phyloP scores from a whole-genome alignment of 53 echinoderm and acorn worm species.

The Luidia sarsii region DNA sequence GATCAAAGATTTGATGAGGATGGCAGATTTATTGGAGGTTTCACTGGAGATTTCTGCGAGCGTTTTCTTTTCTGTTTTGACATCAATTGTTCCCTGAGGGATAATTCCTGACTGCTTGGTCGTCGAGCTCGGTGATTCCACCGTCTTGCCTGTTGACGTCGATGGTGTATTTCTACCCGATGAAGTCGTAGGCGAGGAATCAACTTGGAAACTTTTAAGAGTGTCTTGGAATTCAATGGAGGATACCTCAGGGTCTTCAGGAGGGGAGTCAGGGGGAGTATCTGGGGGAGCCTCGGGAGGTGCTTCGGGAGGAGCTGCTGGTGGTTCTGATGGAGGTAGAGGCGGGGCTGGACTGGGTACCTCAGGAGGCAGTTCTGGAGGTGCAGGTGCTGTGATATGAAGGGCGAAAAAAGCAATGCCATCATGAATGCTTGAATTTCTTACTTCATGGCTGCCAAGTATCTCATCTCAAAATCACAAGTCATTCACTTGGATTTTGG shows the following conservation, averaged over 20 bases:
- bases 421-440: too few species aligned
- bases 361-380: constrained; percentile 39
- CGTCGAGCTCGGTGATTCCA: background rate
- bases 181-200: constrained; percentile 14
- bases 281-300: constrained; percentile 67
- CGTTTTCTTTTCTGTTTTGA: constrained; percentile 32
- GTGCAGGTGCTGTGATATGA: constrained; percentile 34
- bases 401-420: too few species aligned
- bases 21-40: background rate
- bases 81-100: background rate
- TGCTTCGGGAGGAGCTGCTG: constrained; percentile 65
- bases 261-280: constrained; percentile 70
- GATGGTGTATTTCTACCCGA: constrained; percentile 35
- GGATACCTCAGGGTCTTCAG: constrained; percentile 10
- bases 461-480: too few species aligned
- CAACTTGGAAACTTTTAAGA: background rate
- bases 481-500: too few species aligned
- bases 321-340: constrained; percentile 60
- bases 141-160: constrained; percentile 12
- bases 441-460: too few species aligned
- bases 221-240: background rate
- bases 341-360: constrained; percentile 51
- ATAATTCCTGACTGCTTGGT: constrained; percentile 6
- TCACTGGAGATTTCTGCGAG: background rate
- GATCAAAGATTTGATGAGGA: background rate